A percentile compares a stretch with the other conserved stretches of the same genome.
Conservation (phyloP, 2,113 vertebrate species). For the Ophthalmolycus amberensis region DNA sequence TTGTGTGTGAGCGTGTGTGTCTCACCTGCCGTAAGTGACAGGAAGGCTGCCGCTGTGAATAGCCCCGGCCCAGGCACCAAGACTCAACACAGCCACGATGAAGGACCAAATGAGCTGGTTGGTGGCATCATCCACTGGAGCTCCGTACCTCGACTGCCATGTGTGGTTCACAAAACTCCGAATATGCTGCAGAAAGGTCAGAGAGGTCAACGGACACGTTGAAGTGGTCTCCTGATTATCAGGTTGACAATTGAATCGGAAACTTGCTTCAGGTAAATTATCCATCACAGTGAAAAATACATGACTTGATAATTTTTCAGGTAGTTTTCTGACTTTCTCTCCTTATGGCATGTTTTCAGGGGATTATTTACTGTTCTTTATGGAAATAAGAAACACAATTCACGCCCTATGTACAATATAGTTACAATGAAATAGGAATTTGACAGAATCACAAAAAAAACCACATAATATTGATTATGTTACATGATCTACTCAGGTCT, state of each 20-base stretch:
- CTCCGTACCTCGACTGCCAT: conserved; percentile 77
- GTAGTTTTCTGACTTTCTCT: background rate
- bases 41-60: conserved; percentile 78
- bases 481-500: background rate
- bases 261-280: background rate
- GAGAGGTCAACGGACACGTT: background rate
- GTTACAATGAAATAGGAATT: background rate
- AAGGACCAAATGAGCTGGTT: conserved; percentile 84
- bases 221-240: background rate
- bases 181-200: conserved; percentile 73
- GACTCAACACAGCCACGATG: conserved; percentile 80
- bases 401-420: background rate
- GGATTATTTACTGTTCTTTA: background rate
- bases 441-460: background rate
- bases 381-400: background rate
- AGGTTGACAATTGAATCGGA: background rate
- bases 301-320: background rate
- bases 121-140: conserved; percentile 65
- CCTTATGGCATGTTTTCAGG: no score
- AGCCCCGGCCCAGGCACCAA: conserved; percentile 80
- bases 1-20: background rate
- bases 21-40: conserved; percentile 83
- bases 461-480: background rate
- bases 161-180: conserved; percentile 82
- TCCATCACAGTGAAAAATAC: background rate